Evolutionary conservation across 2,888 invertebrate genomes (phyloP).

Genomic region (Sphaerophoria rueppellii): DNA sequence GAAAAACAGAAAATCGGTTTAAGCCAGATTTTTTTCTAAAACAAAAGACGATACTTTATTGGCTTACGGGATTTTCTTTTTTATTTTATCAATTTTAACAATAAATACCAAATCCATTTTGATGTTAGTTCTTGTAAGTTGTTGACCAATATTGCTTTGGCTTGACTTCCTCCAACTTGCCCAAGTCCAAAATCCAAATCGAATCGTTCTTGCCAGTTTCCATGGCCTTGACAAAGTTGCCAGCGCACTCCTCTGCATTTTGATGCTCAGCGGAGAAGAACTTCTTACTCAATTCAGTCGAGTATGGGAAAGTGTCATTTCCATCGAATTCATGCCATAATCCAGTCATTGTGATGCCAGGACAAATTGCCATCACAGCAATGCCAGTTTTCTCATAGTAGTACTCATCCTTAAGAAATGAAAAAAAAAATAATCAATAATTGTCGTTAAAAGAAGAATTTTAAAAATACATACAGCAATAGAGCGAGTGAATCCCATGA

Average conservation of each 20-base stretch:
- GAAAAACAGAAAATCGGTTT: too few species aligned
- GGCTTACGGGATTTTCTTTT: too few species aligned
- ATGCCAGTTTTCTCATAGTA: conserved; percentile 74
- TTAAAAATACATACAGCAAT: conserved; percentile 77
- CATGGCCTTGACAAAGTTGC: conserved; percentile 78
- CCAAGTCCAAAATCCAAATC: conserved; percentile 79
- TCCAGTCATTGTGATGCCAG: conserved; percentile 75
- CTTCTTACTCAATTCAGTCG: conserved; percentile 75
- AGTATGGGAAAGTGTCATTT: conserved; percentile 76
- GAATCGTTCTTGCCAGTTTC: conserved; percentile 78
- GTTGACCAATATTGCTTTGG: conserved; percentile 78
- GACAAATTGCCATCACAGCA: conserved; percentile 75
- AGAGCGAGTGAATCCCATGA: conserved; percentile 80
- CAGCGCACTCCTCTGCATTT: conserved; percentile 76
- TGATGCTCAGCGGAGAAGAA: conserved; percentile 76
- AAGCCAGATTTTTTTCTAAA: too few species aligned
- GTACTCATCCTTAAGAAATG: conserved; percentile 64
- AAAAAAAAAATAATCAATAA: not conserved
- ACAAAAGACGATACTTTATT: too few species aligned
- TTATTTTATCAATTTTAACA: too few species aligned
- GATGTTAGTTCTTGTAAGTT: conserved; percentile 12
- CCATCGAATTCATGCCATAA: conserved; percentile 73
- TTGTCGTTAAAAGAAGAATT: too few species aligned
- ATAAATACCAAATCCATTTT: not conserved
- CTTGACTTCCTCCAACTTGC: conserved; percentile 76